Base-by-base conservation (phyloP, 2,888 invertebrate species). In the Phasia obesa region DNA sequence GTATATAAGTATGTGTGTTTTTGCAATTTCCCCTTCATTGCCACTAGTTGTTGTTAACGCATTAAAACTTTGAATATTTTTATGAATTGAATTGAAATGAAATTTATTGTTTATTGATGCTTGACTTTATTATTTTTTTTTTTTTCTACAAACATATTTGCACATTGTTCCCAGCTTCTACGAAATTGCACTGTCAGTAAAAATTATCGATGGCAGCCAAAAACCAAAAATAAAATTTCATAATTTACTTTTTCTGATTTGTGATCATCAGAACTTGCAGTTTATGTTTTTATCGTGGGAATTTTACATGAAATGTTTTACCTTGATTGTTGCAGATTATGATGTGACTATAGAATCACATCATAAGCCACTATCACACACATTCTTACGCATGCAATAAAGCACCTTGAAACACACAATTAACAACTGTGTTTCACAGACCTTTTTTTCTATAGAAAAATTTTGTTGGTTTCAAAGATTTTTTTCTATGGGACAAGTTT, bases 31-130 rank as follows among this genome's bases (percentile, higher is more conserved):
- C 5, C 27, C 5, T 7, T 55, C 55, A 69, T n/a, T 55, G 19
- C 11, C 53, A 38, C 53, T 17, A 7, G 53, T 17, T 55, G 53
- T 67, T 55, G 53, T 67, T 42, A 27, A 57, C 2, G 21, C 42
- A 47, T 57, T 42, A 19, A 31, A 31, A 70, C 23, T 62, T 73
- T 38, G 49, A 49, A 51, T 60, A 60, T 71, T 38, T 60, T 51
- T 25, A 27, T 51, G 25, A 49, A 51, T 60, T 51, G n/a, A 25
- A 60, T 73, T 23, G 49, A 15, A 23, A 35, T 42, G 25, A 38
- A 44, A 47, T 57, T 51, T 15, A 51, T 60, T 49, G 23, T 15
- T 51, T 51, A 60, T 49, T 60, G 49, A 51, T 57, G 49, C 38
- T 49, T 44, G 55, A 31, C 21, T 65, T 65, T 65, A 23, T 51